Evolutionary conservation across 1,140 invertebrate genomes (phyloP), one percentile per base, ranked within the genome.

Genomic region (Brachionus asplanchnoidis): DNA sequence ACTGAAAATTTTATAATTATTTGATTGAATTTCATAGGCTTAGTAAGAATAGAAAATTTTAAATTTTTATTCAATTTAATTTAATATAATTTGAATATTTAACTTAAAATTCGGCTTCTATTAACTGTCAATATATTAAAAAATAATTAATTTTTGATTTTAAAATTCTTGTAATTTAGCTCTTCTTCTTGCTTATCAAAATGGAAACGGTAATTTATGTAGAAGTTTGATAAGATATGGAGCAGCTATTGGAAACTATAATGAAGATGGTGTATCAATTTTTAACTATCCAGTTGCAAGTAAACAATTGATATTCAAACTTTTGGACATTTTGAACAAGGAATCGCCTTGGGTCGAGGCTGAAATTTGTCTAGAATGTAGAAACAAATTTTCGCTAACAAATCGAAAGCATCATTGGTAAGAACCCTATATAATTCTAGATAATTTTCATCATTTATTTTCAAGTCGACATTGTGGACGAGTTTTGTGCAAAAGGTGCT

Each of bases 261-360:
- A 98, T 89, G 93, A 94, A 87, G 94, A 96, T 44, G 95, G 95
- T 12, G 92, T 97, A 42, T 95, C 94, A 85, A 96, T 98, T 87
- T 98, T 99, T 87, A 98, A 97, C 89, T 95, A 95, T 88, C 94
- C 95, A 90, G 95, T 97, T 23, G 94, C 96, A 6, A 97, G 95
- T 1, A 95, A 95, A 90, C 95, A 96, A 88, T 90, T 97, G n/a
- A 90, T 98, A 1, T 94, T 94, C 86, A 90, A 91, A 85, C 86
- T 92, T 78, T 86, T 92, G 88, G 84, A 97, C 90, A 94, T 93
- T 86, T 89, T 98, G 78, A 93, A 93, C 2, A 93, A 94, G 86
- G 95, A 97, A 88, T 95, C 95, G 7, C 93, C 94, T 1, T 98
- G 96, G 97, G 93, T 93, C 9, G 95, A 97, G 85, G 95, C 95